Base-by-base conservation (phyloP, 2,113 vertebrate species). In the Hipposideros armiger region DNA sequence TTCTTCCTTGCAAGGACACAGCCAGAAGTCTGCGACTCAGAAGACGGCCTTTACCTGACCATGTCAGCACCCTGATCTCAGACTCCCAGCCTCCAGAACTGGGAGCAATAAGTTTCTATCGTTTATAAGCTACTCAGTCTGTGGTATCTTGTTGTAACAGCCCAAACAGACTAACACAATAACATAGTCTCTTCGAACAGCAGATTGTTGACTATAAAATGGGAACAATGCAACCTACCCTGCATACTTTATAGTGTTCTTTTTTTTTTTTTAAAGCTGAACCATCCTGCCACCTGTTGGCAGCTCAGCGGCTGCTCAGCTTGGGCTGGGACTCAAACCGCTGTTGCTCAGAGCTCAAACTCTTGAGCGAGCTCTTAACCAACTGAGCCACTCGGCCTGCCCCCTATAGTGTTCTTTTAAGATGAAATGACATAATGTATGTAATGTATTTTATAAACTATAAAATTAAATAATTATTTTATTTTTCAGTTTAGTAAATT, bases 401-500 rank as follows among this genome's bases (percentile, higher is more conserved):
- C 36, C 36, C 36, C 36, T 50, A 81, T 5, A 24, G 11, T 69
- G 36, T 80, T 70, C 20, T 67, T 72, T 73, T 36, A 73, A 95
- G 85, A 89, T 36, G 54, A 64, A 93, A 78, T 95, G 56, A 91
- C 5, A 64, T 60, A 36, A 13, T 26, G 16, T 52, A 22, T 66
- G 13, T 17, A 86, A 26, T 72, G 60, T 3, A 45, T 17, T 66
- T 94, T 47, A 69, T 45, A 87, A 87, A 20, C 36, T 76, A 85
- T 40, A 95, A 95, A 83, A 87, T 76, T 40, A 69, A 69, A 77
- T 32, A 16, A 40, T 36, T 47, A 40, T 36, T 56, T 77, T 62
- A 77, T 54, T 72, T 92, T 95, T 78, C 40, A 47, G 32, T 58
- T 86, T 93, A 40, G 22, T 74, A 22, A 70, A 67, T 52, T 78